Evolutionary conservation across 2,888 invertebrate genomes (phyloP).

Genomic region (Chrysolina haemoptera): DNA sequence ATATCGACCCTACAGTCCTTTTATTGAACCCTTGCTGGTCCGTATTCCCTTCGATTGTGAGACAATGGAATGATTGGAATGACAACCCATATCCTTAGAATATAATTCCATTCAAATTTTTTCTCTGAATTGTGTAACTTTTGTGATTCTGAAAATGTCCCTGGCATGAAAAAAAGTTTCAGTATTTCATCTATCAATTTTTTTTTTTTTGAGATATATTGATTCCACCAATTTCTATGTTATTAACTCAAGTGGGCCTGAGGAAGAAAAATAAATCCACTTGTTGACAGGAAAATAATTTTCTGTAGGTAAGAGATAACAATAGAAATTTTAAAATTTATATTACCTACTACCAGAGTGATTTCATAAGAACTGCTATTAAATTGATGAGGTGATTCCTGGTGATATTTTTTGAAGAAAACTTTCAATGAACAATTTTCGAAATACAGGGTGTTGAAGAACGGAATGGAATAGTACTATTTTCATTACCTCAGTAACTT

Average conservation of each 20-base stretch:
- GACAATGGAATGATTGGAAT: conserved; percentile 37
- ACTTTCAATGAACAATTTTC: too few species aligned
- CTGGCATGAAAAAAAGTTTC: not conserved
- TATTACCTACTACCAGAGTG: not conserved
- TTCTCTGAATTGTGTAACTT: not conserved
- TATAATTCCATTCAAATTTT: not conserved
- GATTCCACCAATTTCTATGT: not conserved
- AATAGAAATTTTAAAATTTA: not conserved
- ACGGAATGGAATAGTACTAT: too few species aligned
- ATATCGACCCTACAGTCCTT: conserved; percentile 49
- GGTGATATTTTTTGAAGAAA: too few species aligned
- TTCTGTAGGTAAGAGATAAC: not conserved
- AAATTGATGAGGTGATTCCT: too few species aligned
- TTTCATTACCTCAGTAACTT: too few species aligned
- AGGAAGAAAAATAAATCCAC: not conserved
- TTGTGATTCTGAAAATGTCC: not conserved
- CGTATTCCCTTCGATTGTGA: conserved; percentile 34
- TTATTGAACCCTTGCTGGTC: conserved; percentile 35
- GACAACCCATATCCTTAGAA: not conserved
- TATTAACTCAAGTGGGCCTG: too few species aligned
- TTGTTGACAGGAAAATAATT: not conserved
- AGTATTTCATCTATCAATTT: not conserved
- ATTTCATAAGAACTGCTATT: too few species aligned
- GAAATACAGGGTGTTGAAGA: too few species aligned
- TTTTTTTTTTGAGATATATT: conserved; percentile 2